Base-by-base conservation (phyloP, 1,140 invertebrate species). In the Diorhabda elongata region DNA sequence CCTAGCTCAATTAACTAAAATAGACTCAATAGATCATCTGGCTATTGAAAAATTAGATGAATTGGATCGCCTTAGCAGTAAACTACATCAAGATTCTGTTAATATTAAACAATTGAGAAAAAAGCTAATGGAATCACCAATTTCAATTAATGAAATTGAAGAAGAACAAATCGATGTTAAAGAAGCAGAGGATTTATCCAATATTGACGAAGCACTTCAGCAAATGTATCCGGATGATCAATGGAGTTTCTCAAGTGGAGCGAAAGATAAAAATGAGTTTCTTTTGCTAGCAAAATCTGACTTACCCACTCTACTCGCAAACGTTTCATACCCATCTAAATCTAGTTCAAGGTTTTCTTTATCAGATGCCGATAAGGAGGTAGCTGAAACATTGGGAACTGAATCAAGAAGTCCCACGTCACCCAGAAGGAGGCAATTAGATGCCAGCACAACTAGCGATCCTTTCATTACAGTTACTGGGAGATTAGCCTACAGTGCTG, bases 21-120 rank as follows among this genome's bases (percentile, higher is more conserved):
- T 92, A 78, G 91, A 87, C 81, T 86, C 88, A 63, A 87, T 93
- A 75, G 90, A 92, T 82, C 88, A 91, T 81, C 87, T 89, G 44
- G 87, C 90, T 58, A 85, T 92, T 74, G 89, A 90, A 78, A 91
- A 92, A 83, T 84, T 92, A 78, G 88, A 91, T 75, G 89, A 92
- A 83, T 84, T 92, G 78, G 90, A 92, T 84, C 85, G 88, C 77
- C 77, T 92, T 71, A 90, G 89, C 75, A 87, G 83, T 67, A 91
- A 92, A 83, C 84, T 92, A 73, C 88, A 91, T 74, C 89, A 91
- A 82, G 90, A 92, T 83, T 91, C 90, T 41, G 87, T 89, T 81
- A 90, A 91, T 81, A 83, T 92, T 67, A 89, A 90, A 81, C 89
- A 91, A 76, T 83, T 92, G 69, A 89, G 90, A 81, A 86, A 87